Conservation (phyloP, 2,113 vertebrate genomes). For the Myotis davidii region DNA sequence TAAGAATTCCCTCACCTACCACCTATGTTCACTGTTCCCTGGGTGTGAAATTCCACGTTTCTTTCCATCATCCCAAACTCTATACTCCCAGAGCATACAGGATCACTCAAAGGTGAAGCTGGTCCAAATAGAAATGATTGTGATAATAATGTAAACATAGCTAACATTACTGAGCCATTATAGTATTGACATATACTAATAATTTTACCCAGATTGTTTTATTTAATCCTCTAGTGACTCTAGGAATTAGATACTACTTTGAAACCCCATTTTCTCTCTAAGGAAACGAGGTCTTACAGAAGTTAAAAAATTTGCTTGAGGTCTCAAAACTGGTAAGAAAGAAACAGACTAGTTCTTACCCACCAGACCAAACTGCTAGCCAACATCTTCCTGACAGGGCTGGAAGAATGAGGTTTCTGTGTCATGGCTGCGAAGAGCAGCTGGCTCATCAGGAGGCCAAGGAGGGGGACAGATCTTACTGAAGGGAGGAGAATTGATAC, state of each 20-base stretch:
- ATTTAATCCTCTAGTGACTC: background rate
- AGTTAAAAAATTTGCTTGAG: constrained; percentile 9
- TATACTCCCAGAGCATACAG: background rate
- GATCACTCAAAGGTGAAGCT: background rate
- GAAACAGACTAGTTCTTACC: background rate
- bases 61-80: background rate
- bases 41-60: background rate
- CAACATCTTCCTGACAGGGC: background rate
- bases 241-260: background rate
- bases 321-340: background rate
- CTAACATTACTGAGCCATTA: background rate
- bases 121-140: background rate
- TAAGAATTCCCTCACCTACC: background rate
- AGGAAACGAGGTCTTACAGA: background rate
- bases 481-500: background rate
- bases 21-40: background rate
- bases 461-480: background rate
- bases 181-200: background rate
- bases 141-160: background rate
- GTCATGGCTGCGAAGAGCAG: background rate
- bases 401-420: background rate
- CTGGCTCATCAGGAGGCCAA: background rate
- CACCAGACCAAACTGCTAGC: background rate
- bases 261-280: background rate
- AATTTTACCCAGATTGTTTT: background rate